A percentile compares a stretch with the other conserved stretches of the same genome.
Evolutionary conservation across 1,140 invertebrate species (phyloP).

Genomic region (Grapholita molesta): DNA sequence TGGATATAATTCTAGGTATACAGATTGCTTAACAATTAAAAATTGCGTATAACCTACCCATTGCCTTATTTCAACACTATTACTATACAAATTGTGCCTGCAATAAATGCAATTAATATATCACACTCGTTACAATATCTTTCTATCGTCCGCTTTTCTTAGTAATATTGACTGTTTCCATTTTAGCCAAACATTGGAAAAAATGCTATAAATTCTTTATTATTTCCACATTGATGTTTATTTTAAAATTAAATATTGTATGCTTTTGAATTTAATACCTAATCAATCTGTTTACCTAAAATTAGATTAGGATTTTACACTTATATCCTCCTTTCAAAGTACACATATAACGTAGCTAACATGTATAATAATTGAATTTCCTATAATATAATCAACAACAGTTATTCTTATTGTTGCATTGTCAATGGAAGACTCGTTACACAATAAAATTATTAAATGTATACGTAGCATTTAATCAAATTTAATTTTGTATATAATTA

Average conservation of each 20-base stretch:
- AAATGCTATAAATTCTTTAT: too few species aligned
- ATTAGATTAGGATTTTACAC: slow-evolving; percentile 10
- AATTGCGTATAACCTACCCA: background rate
- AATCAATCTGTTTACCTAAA: slow-evolving; percentile 25
- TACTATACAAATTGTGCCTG: background rate
- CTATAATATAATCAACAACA: slow-evolving; percentile 55
- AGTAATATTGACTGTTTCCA: too few species aligned
- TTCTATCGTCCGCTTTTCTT: too few species aligned
- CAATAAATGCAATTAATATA: background rate
- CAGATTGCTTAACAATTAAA: slow-evolving; percentile 14
- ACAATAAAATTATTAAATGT: background rate
- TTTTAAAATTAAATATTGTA: background rate
- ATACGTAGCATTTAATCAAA: background rate
- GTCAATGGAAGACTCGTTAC: slow-evolving; percentile 37
- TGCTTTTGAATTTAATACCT: background rate
- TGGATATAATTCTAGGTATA: slow-evolving; percentile 28
- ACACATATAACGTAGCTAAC: slow-evolving; percentile 39
- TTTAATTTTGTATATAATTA: background rate
- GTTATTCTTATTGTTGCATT: slow-evolving; percentile 28
- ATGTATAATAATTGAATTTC: slow-evolving; percentile 41
- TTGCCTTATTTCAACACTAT: background rate
- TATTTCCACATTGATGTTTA: too few species aligned
- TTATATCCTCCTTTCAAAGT: background rate
- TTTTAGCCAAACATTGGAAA: too few species aligned
- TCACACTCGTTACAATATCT: too few species aligned